phyloP scores from a whole-genome alignment of 2,797 vertebrate species.

The Psittacula echo region DNA sequence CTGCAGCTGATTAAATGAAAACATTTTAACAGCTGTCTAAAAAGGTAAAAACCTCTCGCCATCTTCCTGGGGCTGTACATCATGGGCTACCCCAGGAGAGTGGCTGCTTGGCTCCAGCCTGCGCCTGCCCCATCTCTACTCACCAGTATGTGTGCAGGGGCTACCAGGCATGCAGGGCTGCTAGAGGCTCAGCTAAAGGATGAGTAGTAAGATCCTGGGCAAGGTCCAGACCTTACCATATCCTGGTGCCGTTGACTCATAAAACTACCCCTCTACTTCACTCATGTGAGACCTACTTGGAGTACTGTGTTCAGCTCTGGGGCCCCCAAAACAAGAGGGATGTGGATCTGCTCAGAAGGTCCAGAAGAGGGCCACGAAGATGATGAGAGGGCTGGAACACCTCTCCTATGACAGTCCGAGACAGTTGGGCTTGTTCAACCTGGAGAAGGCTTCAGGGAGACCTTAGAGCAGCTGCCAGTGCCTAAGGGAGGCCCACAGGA shows the following conservation, averaged over 20 bases:
- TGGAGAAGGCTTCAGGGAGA: background rate
- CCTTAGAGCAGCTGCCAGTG: background rate
- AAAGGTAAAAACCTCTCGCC: background rate
- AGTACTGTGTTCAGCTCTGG: background rate
- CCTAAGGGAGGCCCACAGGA: background rate
- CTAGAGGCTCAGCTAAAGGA: background rate
- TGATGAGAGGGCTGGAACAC: background rate
- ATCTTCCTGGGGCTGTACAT: background rate
- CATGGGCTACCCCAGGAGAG: background rate
- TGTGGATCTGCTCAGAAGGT: background rate
- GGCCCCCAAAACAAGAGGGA: background rate
- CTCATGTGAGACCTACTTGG: background rate
- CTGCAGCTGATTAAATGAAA: conserved; percentile 10
- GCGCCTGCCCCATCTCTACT: rapidly evolving
- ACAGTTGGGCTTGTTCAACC: background rate
- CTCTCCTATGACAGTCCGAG: background rate
- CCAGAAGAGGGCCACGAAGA: background rate
- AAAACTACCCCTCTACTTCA: background rate
- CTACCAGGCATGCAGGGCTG: background rate
- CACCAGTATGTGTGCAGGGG: rapidly evolving
- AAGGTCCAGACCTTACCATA: rapidly evolving
- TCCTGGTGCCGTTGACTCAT: background rate
- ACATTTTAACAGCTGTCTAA: conserved; percentile 44
- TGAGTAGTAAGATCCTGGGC: background rate
- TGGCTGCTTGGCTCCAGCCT: background rate